Evolutionary conservation across 2,113 vertebrate species (phyloP).

Genomic region (Ciconia stormi): DNA sequence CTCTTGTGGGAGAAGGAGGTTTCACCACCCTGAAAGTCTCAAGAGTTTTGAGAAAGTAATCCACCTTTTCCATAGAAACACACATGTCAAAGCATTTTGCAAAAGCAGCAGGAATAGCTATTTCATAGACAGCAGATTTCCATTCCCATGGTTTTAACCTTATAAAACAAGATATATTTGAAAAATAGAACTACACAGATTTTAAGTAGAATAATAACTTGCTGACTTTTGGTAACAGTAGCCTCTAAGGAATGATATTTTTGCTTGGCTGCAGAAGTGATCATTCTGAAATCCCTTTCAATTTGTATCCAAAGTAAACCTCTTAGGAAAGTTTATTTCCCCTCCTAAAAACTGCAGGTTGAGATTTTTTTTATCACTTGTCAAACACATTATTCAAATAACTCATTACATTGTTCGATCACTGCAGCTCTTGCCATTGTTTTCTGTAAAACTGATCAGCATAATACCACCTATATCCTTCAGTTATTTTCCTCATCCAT

Average conservation of each 20-base stretch:
- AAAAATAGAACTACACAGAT: not conserved
- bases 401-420: not conserved
- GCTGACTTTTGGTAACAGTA: not conserved
- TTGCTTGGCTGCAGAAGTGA: not conserved
- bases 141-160: not conserved
- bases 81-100: not conserved
- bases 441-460: not conserved
- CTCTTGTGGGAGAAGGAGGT: not conserved
- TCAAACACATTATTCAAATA: not conserved
- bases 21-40: not conserved
- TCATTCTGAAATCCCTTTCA: not conserved
- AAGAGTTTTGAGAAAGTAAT: not conserved
- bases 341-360: not conserved
- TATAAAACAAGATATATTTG: not conserved
- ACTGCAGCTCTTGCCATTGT: not conserved
- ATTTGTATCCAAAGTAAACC: not conserved
- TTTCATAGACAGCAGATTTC: not conserved
- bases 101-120: not conserved
- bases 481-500: not conserved
- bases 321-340: not conserved
- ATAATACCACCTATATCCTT: not conserved
- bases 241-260: not conserved
- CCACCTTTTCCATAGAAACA: not conserved
- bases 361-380: not conserved
- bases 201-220: not conserved